Percentiles rank a stretch among this genome's conserved stretches.
Conservation (phyloP, 2,888 invertebrate species). For the Stomorhina lunata region DNA sequence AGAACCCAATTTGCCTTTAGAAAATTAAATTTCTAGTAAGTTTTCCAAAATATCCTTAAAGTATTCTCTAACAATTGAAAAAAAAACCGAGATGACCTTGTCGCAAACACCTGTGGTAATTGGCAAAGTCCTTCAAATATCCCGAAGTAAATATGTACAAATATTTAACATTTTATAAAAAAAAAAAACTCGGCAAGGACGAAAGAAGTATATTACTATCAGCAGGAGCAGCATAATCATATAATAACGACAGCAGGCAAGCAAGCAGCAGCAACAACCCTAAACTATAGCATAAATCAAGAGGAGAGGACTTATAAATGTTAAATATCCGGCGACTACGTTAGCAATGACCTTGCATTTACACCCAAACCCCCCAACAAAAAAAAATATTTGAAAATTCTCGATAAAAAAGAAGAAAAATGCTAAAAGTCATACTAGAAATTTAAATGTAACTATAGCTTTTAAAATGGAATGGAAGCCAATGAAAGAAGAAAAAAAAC, state of each 20-base stretch:
- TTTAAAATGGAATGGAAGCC: constrained; percentile 48
- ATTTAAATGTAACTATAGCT: neutral
- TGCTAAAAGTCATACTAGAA: constrained; percentile 28
- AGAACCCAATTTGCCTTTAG: too few relatives aligned
- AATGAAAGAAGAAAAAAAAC: too few relatives aligned
- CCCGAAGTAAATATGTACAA: constrained; percentile 58
- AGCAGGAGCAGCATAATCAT: neutral
- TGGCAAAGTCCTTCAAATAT: constrained; percentile 52
- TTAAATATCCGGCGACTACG: constrained; percentile 45
- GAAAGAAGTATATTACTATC: constrained; percentile 7
- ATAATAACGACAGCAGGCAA: constrained; percentile 18
- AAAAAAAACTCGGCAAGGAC: constrained; percentile 45
- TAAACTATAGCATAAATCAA: constrained; percentile 41
- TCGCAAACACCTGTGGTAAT: constrained; percentile 60
- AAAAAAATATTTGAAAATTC: too few relatives aligned
- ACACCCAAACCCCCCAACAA: neutral
- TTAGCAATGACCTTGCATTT: constrained; percentile 59
- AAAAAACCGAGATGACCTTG: constrained; percentile 45
- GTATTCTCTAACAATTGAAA: neutral
- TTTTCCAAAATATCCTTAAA: constrained; percentile 44
- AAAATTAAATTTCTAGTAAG: too few relatives aligned
- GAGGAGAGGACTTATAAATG: constrained; percentile 23
- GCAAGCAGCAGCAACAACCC: neutral
- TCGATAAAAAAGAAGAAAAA: constrained; percentile 18
- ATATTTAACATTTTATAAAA: constrained; percentile 27